These are phyloP conservation scores for Drosophila kepulauana DNA, from an alignment of 1,140 invertebrate genomes.

Conservation along the genomic window DNA sequence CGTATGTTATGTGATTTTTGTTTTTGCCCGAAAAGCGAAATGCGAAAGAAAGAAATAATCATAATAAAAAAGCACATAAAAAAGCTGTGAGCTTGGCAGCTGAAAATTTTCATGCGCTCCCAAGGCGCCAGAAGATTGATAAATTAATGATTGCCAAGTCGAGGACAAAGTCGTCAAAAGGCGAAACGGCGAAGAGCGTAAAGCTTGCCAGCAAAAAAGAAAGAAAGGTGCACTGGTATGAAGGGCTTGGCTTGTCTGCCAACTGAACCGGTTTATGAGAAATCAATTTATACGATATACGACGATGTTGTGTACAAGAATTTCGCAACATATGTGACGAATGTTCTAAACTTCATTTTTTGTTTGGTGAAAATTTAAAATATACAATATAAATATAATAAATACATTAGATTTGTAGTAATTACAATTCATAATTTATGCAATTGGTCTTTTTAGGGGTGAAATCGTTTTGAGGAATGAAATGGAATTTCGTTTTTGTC, in stretches of 20 bases:
- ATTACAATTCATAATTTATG: conserved; percentile 2
- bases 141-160: conserved; percentile 79
- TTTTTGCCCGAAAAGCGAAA: conserved; percentile 34
- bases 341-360: neutral
- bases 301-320: conserved; percentile 22
- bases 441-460: neutral
- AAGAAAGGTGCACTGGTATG: conserved; percentile 38
- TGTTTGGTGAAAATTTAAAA: neutral
- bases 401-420: neutral
- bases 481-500: conserved; percentile 18
- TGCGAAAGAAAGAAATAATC: conserved; percentile 77
- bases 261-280: conserved; percentile 57
- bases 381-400: conserved; percentile 6
- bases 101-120: conserved; percentile 79
- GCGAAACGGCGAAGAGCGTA: conserved; percentile 36
- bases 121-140: conserved; percentile 79
- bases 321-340: conserved; percentile 11
- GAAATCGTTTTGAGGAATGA: conserved; percentile 18
- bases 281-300: conserved; percentile 74
- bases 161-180: conserved; percentile 59
- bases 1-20: conserved; percentile 71
- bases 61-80: conserved; percentile 82
- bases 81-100: conserved; percentile 68
- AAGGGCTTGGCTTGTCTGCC: conserved; percentile 37
- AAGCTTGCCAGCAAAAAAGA: conserved; percentile 8